Percentiles rank a stretch among this genome's conserved stretches.
These are phyloP conservation scores for Julus scandinavius DNA, from an alignment of 2,888 invertebrate genomes.

Conservation along the genomic window DNA sequence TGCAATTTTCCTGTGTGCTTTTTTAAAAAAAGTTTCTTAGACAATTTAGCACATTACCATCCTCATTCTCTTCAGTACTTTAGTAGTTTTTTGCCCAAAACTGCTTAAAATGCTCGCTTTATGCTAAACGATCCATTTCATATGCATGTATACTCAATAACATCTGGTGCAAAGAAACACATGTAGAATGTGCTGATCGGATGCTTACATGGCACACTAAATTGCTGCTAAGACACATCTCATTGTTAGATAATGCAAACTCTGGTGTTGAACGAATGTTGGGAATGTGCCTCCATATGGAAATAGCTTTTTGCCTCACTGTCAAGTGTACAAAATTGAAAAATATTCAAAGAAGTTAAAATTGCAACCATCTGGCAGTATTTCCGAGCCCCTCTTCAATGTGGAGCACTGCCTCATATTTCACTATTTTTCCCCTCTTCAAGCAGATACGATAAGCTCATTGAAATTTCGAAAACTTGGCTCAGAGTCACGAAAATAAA, in stretches of 20 bases:
- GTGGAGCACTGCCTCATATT: conserved; percentile 10
- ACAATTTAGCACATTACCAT: too few species aligned
- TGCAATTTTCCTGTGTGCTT: too few species aligned
- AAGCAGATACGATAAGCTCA: neutral
- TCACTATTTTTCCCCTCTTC: neutral
- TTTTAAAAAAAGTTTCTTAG: too few species aligned
- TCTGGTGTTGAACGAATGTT: neutral
- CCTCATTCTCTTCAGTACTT: neutral
- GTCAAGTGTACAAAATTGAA: neutral
- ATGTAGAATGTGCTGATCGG: neutral
- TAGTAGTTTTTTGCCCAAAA: neutral
- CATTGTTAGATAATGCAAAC: neutral
- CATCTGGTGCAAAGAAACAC: neutral
- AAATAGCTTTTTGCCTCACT: conserved; percentile 11
- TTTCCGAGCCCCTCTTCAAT: neutral
- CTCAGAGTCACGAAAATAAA: conserved; percentile 14
- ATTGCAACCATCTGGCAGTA: neutral
- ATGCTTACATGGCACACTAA: neutral
- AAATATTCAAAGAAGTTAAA: neutral
- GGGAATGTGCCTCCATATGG: neutral
- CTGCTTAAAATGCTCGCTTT: neutral
- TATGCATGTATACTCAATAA: neutral
- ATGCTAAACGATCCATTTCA: neutral
- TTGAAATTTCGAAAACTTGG: neutral
- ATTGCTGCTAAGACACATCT: neutral